phyloP scores from a whole-genome alignment of 2,113 vertebrate genomes.

The Tichodroma muraria region DNA sequence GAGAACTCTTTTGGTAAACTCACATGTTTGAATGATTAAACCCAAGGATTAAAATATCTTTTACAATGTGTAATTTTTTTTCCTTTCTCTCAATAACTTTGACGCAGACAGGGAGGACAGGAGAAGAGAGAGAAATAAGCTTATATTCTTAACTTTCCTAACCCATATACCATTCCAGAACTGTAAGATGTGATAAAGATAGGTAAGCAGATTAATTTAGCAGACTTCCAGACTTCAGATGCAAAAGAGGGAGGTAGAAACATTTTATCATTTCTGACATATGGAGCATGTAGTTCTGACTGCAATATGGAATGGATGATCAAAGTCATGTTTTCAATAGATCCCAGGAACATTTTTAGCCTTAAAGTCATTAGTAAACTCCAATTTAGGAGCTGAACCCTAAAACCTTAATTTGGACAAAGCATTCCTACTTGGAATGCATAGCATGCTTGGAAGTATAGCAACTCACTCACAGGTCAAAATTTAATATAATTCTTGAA shows the following conservation, averaged over 20 bases:
- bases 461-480: background rate
- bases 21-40: background rate
- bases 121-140: slow-evolving; percentile 14
- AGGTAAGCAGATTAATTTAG: slow-evolving; percentile 61
- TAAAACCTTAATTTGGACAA: slow-evolving; percentile 56
- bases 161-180: slow-evolving; percentile 40
- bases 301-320: slow-evolving; percentile 43
- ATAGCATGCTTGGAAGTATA: too few species aligned
- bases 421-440: background rate
- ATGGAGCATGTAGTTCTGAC: slow-evolving; percentile 16
- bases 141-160: slow-evolving; percentile 47
- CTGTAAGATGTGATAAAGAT: slow-evolving; percentile 54
- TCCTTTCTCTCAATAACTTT: background rate
- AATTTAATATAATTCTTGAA: slow-evolving; percentile 52
- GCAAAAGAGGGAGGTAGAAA: slow-evolving; percentile 28
- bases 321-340: slow-evolving; percentile 43
- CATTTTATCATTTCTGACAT: slow-evolving; percentile 58
- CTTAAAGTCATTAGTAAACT: slow-evolving; percentile 47
- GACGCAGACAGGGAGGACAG: background rate
- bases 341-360: slow-evolving; percentile 29
- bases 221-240: slow-evolving; percentile 48
- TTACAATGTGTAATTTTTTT: slow-evolving; percentile 5
- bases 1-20: background rate
- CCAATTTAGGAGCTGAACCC: slow-evolving; percentile 25
- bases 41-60: slow-evolving; percentile 19